phyloP scores from a whole-genome alignment of 2,888 invertebrate genomes.

The Protophormia terraenovae region DNA sequence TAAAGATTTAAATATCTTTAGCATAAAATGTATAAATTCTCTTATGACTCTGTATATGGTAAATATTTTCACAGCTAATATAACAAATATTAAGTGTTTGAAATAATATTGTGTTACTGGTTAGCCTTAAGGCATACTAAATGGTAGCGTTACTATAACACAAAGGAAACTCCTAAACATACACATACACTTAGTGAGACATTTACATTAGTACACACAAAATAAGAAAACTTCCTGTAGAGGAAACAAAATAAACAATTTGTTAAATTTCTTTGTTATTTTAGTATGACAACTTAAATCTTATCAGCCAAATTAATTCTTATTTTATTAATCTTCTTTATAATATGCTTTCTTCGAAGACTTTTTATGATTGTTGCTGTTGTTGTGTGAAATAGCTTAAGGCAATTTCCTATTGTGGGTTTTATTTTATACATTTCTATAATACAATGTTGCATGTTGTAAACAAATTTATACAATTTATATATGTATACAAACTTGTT shows the following conservation, averaged over 20 bases:
- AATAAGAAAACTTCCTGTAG: background rate
- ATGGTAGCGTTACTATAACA: background rate
- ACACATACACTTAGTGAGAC: background rate
- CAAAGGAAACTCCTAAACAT: background rate
- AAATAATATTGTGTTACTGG: constrained; percentile 60
- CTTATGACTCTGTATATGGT: background rate
- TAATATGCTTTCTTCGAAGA: constrained; percentile 7
- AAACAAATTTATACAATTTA: constrained; percentile 2
- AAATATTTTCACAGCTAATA: constrained; percentile 47
- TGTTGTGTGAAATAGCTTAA: constrained; percentile 20
- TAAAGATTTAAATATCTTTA: background rate
- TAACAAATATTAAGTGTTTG: constrained; percentile 60
- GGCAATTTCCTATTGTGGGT: constrained; percentile 41
- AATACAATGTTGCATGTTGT: constrained; percentile 47
- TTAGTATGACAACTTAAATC: constrained; percentile 62
- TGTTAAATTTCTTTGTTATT: constrained; percentile 44
- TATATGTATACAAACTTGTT: background rate
- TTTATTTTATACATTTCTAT: background rate
- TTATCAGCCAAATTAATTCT: constrained; percentile 65
- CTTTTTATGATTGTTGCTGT: background rate
- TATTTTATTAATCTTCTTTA: constrained; percentile 63
- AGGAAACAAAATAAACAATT: constrained; percentile 46
- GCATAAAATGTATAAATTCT: background rate
- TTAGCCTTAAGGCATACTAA: constrained; percentile 22
- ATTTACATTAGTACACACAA: background rate